These are phyloP conservation scores for Phoeniculus purpureus DNA, from an alignment of 2,797 vertebrate genomes.

Conservation along the genomic window DNA sequence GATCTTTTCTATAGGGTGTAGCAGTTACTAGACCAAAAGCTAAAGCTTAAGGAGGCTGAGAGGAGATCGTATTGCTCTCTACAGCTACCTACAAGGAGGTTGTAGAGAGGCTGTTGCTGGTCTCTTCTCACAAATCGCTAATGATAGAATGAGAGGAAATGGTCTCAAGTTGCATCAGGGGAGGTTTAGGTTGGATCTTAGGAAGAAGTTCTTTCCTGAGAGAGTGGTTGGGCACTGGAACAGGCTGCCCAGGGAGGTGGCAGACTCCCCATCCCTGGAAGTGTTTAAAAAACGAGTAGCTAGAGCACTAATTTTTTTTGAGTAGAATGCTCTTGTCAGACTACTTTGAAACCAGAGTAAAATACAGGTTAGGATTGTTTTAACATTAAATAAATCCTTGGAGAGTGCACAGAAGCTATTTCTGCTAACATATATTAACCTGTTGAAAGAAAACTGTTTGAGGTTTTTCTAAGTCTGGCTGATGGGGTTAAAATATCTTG, in stretches of 20 bases:
- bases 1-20: not conserved
- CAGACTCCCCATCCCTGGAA: no score
- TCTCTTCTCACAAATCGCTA: no score
- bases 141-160: no score
- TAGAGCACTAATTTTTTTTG: not conserved
- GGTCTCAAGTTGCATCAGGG: no score
- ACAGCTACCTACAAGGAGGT: not conserved
- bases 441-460: not conserved
- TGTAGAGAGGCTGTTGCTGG: no score
- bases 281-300: no score
- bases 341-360: not conserved
- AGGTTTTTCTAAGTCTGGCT: not conserved
- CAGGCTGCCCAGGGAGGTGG: no score
- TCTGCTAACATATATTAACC: not conserved
- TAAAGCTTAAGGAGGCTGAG: not conserved
- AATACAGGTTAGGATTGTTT: not conserved
- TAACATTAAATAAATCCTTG: not conserved
- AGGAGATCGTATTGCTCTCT: no score
- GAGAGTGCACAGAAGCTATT: not conserved
- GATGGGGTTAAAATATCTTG: constrained; percentile 13
- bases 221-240: no score
- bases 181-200: no score
- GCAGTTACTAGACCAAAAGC: not conserved
- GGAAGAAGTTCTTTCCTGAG: no score
- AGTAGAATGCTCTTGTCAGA: not conserved